Evolutionary conservation across 2,113 vertebrate genomes (phyloP), one percentile per base, ranked within the genome.

Genomic region (Chionomys nivalis): DNA sequence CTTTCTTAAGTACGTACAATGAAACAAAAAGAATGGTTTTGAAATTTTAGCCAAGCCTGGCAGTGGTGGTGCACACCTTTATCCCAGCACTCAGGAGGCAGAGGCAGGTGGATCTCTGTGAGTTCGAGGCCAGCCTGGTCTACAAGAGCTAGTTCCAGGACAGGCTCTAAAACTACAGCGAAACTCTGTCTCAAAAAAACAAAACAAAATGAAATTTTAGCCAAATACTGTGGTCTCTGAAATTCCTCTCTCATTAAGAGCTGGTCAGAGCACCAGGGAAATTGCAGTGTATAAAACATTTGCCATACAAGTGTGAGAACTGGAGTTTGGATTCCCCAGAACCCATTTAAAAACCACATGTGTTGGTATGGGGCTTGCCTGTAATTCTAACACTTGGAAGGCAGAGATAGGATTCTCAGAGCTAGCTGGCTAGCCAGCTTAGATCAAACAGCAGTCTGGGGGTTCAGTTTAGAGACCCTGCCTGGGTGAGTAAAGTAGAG

Each of bases 1-100:
- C 31, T 76, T 93, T 93, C 86, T 90, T 90, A 95, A 94, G 16
- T 89, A 96, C 77, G 76, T 91, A 77, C 58, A 89, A 26, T 76
- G n/a, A 91, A 81, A 91, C n/a, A 66, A 65, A 86, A 87, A 86
- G 76, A 78, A 49, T 68, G 19, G 78, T 75, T 88, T 36, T 81
- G 87, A 83, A 82, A 42, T 58, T 92, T 93, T 82, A 95, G 61
- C 68, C 44, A 61, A 23, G 58, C 19, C 58, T 58, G 55, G 55
- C 55, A 19, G 55, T 58, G 55, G 55, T 58, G 17, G 55, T 2
- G 19, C 55, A 58, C 3, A 5, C 5, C 55, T 58, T 58, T 58
- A 58, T 58, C 55, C 55, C 55, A 58, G 55, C 55, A 58, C 55
- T 58, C 55, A 7, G 55, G 55, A 58, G 55, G 55, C 17, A 58